These are phyloP conservation scores for Xiphorhynchus erythropygius DNA, from an alignment of 2,797 vertebrate species.

Conservation along the genomic window DNA sequence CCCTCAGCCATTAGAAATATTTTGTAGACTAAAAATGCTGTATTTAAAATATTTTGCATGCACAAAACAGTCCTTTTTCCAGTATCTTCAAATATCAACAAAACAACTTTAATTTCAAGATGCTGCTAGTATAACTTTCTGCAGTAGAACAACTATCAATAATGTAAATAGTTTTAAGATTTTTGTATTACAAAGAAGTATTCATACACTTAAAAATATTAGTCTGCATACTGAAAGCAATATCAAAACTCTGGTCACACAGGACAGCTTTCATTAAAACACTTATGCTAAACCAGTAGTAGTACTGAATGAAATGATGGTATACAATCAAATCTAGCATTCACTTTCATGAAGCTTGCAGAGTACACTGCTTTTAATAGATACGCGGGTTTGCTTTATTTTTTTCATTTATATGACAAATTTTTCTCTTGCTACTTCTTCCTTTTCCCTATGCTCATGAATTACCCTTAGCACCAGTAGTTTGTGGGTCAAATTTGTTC, in stretches of 20 bases:
- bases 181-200: neutral
- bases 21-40: neutral
- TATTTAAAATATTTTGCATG: neutral
- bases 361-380: neutral
- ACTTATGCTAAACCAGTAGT: neutral
- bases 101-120: neutral
- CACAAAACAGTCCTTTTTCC: neutral
- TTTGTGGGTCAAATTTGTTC: neutral
- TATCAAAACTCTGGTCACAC: neutral
- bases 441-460: neutral
- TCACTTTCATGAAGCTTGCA: neutral
- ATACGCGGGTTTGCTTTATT: neutral
- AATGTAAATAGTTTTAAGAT: neutral
- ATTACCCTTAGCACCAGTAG: neutral
- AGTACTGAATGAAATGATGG: neutral
- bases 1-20: neutral
- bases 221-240: neutral
- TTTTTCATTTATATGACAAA: neutral
- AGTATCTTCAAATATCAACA: neutral
- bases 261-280: neutral
- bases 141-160: neutral
- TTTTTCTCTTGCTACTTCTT: neutral
- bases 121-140: neutral
- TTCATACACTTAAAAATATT: neutral
- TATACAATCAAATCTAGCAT: neutral